phyloP scores from a whole-genome alignment of 2,888 invertebrate species.

The Graphium colonna region DNA sequence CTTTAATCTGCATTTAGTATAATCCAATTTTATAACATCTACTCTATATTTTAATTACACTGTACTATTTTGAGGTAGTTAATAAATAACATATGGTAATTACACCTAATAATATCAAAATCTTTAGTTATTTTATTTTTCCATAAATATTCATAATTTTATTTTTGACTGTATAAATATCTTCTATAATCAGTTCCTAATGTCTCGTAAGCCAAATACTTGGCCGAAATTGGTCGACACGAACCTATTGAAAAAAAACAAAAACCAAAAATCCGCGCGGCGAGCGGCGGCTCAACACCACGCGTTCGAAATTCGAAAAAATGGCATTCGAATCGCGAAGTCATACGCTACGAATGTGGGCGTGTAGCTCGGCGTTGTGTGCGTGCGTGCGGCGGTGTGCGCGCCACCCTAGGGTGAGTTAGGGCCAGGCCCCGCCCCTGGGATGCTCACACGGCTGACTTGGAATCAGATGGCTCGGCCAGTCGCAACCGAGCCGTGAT shows the following conservation, averaged over 20 bases:
- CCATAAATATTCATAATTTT: too few relatives aligned
- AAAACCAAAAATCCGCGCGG: constrained; percentile 26
- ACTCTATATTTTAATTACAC: too few relatives aligned
- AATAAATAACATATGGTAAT: too few relatives aligned
- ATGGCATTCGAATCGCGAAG: constrained; percentile 30
- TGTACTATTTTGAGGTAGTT: too few relatives aligned
- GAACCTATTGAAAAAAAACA: constrained; percentile 4
- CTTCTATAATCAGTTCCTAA: too few relatives aligned
- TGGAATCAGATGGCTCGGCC: constrained; percentile 79
- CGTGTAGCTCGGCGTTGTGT: constrained; percentile 33
- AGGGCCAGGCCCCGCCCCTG: constrained; percentile 64
- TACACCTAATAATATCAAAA: too few relatives aligned
- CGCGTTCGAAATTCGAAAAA: constrained; percentile 35
- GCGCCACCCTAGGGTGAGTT: constrained; percentile 52
- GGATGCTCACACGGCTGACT: constrained; percentile 79
- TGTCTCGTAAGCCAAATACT: background rate
- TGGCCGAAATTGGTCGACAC: background rate
- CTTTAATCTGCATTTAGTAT: too few relatives aligned
- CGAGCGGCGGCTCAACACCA: background rate
- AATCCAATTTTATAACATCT: too few relatives aligned
- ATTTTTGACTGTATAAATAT: too few relatives aligned
- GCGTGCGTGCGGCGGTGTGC: constrained; percentile 46
- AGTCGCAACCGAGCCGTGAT: constrained; percentile 78
- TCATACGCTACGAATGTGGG: constrained; percentile 49
- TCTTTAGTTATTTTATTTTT: too few relatives aligned